A percentile compares a stretch with the other conserved stretches of the same genome.
Conservation (phyloP, 2,888 invertebrate genomes). For the Synanthedon vespiformis region DNA sequence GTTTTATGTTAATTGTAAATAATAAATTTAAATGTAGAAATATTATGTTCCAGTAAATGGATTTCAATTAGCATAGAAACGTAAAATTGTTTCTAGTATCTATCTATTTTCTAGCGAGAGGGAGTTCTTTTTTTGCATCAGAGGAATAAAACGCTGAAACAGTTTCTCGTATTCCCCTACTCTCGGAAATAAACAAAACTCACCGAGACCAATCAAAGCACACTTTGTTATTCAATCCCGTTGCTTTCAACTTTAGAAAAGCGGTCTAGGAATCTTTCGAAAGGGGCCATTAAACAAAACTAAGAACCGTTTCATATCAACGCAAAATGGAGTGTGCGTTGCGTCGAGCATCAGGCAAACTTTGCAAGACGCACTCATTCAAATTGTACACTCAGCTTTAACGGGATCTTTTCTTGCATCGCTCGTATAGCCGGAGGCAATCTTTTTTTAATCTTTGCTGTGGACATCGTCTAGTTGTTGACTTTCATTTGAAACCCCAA, state of each 20-base stretch:
- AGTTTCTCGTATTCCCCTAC: not conserved
- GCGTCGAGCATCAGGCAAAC: constrained; percentile 40
- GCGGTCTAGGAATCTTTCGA: constrained; percentile 13
- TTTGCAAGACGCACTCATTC: constrained; percentile 58
- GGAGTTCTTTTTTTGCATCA: too few species aligned
- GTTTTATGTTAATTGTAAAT: too few species aligned
- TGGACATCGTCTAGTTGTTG: not conserved
- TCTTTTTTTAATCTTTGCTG: constrained; percentile 15
- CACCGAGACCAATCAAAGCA: constrained; percentile 32
- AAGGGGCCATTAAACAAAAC: constrained; percentile 36
- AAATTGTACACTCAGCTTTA: constrained; percentile 47
- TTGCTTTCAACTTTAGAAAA: constrained; percentile 22
- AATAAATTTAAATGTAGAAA: too few species aligned
- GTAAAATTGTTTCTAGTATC: too few species aligned
- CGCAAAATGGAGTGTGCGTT: constrained; percentile 55
- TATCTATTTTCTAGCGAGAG: too few species aligned
- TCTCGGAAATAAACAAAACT: not conserved
- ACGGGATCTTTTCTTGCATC: constrained; percentile 27
- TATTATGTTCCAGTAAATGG: too few species aligned
- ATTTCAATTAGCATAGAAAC: too few species aligned
- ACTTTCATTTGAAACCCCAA: not conserved
- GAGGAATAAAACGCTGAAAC: not conserved
- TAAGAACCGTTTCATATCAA: constrained; percentile 44
- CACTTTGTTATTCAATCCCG: constrained; percentile 46
- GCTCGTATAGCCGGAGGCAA: constrained; percentile 43